phyloP scores from a whole-genome alignment of 2,888 invertebrate genomes.

The Scaptomyza polygonia region DNA sequence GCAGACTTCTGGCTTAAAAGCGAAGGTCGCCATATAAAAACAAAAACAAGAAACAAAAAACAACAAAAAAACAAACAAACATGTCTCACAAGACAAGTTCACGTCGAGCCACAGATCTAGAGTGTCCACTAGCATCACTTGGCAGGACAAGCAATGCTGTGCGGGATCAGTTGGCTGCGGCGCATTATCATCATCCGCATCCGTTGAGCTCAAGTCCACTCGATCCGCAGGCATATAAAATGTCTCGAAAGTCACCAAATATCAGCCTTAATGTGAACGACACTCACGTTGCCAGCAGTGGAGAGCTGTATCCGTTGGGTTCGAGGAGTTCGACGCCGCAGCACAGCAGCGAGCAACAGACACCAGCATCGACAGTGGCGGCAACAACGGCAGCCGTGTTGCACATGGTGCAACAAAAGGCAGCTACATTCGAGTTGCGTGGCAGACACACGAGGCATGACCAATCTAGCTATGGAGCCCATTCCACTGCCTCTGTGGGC shows the following conservation, averaged over 20 bases:
- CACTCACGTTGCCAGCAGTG: conserved; percentile 72
- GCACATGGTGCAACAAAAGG: conserved; percentile 78
- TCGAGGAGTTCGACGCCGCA: conserved; percentile 62
- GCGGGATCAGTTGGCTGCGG: conserved; percentile 76
- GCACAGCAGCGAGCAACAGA: conserved; percentile 44
- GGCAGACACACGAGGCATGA: conserved; percentile 62
- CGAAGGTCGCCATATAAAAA: conserved; percentile 17
- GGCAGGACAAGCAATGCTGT: conserved; percentile 84
- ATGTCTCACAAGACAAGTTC: conserved; percentile 83
- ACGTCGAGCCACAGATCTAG: conserved; percentile 82
- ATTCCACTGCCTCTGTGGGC: conserved; percentile 76
- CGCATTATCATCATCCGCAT: conserved; percentile 83
- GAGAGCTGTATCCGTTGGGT: conserved; percentile 67
- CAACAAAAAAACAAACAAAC: not conserved
- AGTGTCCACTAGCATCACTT: conserved; percentile 87
- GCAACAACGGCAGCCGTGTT: conserved; percentile 51
- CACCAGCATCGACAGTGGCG: conserved; percentile 24
- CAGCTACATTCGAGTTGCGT: conserved; percentile 81
- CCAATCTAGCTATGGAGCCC: conserved; percentile 52
- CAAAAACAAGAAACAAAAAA: conserved; percentile 2
- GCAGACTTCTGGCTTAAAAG: conserved; percentile 35
- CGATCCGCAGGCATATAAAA: conserved; percentile 85
- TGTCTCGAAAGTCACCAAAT: conserved; percentile 84
- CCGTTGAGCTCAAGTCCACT: conserved; percentile 84
- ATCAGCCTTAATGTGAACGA: conserved; percentile 81